phyloP scores from a whole-genome alignment of 2,113 vertebrate genomes.

The Mungos mungo region DNA sequence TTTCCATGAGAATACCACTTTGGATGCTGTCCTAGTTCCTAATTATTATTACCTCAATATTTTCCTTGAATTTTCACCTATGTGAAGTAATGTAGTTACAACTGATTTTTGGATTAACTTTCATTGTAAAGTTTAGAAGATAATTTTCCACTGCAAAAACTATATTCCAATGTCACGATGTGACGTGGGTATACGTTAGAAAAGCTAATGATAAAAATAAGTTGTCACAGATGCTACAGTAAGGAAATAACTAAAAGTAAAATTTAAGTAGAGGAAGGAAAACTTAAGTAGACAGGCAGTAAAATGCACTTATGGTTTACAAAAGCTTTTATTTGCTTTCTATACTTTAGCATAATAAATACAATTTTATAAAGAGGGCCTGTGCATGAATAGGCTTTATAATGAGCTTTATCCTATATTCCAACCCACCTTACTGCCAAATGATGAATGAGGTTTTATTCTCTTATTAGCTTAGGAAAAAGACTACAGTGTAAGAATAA shows the following conservation, averaged over 20 bases:
- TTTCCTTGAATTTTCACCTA: conserved; percentile 75
- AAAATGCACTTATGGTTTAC: conserved; percentile 28
- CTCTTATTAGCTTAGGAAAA: conserved; percentile 68
- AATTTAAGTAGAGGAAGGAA: conserved; percentile 4
- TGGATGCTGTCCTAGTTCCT: conserved; percentile 71
- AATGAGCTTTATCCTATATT: conserved; percentile 41
- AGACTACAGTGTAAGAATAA: conserved; percentile 10
- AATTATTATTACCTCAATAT: conserved; percentile 81
- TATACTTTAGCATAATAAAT: not conserved
- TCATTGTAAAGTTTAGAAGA: conserved; percentile 73
- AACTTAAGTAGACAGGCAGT: conserved; percentile 14
- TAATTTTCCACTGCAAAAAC: conserved; percentile 56
- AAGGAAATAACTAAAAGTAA: conserved; percentile 37
- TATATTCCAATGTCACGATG: not conserved
- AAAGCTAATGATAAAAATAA: conserved; percentile 49
- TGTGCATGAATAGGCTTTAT: not conserved
- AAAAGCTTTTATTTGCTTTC: not conserved
- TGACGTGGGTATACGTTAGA: not conserved
- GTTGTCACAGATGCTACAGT: conserved; percentile 13
- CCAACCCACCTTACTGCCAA: conserved; percentile 53
- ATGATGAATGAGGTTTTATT: conserved; percentile 74
- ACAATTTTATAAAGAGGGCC: not conserved
- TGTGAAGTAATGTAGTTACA: conserved; percentile 68
- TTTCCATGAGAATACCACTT: conserved; percentile 79
- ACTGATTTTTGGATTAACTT: conserved; percentile 70